Percentiles rank a stretch among this genome's conserved stretches.
These are phyloP conservation scores for Trichoplusia ni DNA, from an alignment of 1,140 invertebrate species.

Conservation along the genomic window DNA sequence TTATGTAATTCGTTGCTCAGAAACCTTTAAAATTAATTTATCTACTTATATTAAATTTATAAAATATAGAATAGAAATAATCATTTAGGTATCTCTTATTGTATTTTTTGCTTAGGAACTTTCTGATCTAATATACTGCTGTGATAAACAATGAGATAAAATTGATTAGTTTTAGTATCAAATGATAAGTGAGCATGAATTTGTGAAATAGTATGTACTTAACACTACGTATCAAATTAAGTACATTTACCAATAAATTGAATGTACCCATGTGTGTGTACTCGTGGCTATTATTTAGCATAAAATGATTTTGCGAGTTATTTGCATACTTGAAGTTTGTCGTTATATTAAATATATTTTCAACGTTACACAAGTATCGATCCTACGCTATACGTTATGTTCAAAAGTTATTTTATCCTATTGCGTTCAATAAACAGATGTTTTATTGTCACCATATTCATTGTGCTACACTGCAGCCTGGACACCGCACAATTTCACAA, in stretches of 20 bases:
- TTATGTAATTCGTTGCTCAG: conserved; percentile 78
- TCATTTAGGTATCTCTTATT: conserved; percentile 68
- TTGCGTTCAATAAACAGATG: conserved; percentile 60
- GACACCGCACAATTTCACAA: not conserved
- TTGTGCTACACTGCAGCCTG: conserved; percentile 40
- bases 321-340: too few relatives aligned
- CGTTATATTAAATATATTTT: not conserved
- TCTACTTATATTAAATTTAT: conserved; percentile 75
- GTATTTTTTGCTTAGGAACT: conserved; percentile 75
- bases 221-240: not conserved
- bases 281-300: too few relatives aligned
- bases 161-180: too few relatives aligned
- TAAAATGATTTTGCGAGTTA: too few relatives aligned
- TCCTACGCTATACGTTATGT: not conserved
- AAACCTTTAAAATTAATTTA: conserved; percentile 74
- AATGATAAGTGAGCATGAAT: not conserved
- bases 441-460: conserved; percentile 73
- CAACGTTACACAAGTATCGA: not conserved
- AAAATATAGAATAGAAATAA: conserved; percentile 70
- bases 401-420: conserved; percentile 37
- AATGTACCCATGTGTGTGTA: too few relatives aligned
- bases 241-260: too few relatives aligned
- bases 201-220: not conserved
- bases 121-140: conserved; percentile 70
- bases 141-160: conserved; percentile 18